Conservation (phyloP, 2,113 vertebrate species). For the Tragelaphus buxtoni region DNA sequence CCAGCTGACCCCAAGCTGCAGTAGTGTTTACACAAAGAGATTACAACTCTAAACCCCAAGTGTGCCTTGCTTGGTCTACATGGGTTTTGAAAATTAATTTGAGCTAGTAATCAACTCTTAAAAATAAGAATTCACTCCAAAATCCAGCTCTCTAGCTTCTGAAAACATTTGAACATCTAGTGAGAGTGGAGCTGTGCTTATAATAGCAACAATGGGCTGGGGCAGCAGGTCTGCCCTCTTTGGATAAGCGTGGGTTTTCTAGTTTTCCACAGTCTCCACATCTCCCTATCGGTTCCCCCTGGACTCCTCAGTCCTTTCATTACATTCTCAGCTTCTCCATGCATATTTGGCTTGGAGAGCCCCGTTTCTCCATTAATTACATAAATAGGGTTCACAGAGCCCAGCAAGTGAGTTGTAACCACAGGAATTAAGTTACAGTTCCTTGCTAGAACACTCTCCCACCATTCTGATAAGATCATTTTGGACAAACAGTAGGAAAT, state of each 20-base stretch:
- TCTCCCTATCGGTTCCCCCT: background rate
- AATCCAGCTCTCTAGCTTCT: background rate
- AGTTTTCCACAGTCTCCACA: background rate
- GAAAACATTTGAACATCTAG: background rate
- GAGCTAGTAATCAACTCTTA: background rate
- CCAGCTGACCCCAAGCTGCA: background rate
- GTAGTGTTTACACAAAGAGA: background rate
- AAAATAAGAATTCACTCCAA: background rate
- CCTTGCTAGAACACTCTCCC: background rate
- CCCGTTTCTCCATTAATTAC: background rate
- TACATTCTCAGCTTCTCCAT: no score
- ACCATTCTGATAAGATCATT: background rate
- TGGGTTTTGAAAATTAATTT: background rate
- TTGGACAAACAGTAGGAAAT: background rate
- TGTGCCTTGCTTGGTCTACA: fast-evolving
- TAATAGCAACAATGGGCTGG: background rate
- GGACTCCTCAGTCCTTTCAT: background rate
- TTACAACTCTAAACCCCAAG: fast-evolving
- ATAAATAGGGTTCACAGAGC: background rate
- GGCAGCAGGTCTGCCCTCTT: background rate
- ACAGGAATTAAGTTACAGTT: background rate
- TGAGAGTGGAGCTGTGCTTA: background rate
- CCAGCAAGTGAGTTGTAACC: background rate
- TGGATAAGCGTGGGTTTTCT: background rate
- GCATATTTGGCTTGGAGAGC: background rate